Percentiles rank a stretch among this genome's conserved stretches.
Conservation (phyloP, 1,140 invertebrate species). For the Cepaea nemoralis region DNA sequence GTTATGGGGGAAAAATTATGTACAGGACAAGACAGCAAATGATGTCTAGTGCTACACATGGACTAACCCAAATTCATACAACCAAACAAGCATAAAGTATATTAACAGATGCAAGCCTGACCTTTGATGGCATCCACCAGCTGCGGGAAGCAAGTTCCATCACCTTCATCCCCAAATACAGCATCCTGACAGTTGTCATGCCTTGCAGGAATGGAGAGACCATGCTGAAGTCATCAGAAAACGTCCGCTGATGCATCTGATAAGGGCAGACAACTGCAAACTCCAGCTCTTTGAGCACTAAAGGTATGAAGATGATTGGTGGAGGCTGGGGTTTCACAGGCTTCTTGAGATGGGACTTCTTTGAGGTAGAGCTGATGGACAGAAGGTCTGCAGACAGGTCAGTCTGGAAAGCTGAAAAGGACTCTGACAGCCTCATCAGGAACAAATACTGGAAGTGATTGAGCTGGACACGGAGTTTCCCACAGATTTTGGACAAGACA, state of each 20-base stretch:
- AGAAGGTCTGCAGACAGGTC: constrained; percentile 82
- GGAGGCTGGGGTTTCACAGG: background rate
- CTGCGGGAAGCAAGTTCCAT: constrained; percentile 23
- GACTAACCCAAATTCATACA: no score
- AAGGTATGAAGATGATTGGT: constrained; percentile 74
- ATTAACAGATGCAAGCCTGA: background rate
- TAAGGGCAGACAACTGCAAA: constrained; percentile 85
- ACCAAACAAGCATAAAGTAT: no score
- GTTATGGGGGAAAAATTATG: no score
- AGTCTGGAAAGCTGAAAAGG: constrained; percentile 78
- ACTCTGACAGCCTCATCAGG: constrained; percentile 85
- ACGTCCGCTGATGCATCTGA: constrained; percentile 53
- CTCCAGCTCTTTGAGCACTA: constrained; percentile 86
- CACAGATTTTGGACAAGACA: constrained; percentile 59
- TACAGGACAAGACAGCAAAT: no score
- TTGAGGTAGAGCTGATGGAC: constrained; percentile 29
- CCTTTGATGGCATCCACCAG: constrained; percentile 27
- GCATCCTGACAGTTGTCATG: constrained; percentile 19
- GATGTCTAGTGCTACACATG: no score
- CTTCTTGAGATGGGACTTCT: background rate
- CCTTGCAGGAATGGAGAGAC: constrained; percentile 40
- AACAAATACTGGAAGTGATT: constrained; percentile 95
- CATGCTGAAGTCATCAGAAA: constrained; percentile 50
- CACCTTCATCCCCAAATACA: constrained; percentile 28
- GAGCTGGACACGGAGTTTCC: constrained; percentile 64